A percentile compares a stretch with the other conserved stretches of the same genome.
These are phyloP conservation scores for Lindbergichthys nudifrons DNA, from an alignment of 2,797 vertebrate genomes.

Conservation along the genomic window DNA sequence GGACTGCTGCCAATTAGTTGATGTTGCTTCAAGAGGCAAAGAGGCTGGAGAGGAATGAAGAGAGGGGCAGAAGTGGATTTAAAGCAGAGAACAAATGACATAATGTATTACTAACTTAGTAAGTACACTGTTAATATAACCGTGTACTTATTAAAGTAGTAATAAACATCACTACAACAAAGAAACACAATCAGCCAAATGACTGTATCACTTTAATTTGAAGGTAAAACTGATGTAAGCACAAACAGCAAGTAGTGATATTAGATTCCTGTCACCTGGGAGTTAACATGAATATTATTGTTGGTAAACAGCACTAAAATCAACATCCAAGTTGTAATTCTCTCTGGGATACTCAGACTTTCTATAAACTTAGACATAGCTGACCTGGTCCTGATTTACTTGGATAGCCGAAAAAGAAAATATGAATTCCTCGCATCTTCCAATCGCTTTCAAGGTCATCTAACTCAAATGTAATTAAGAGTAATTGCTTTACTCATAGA, in stretches of 20 bases:
- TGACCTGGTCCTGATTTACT: not conserved
- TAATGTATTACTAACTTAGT: too few relatives aligned
- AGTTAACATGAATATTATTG: not conserved
- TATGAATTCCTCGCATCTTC: not conserved
- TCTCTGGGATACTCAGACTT: not conserved
- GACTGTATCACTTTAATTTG: too few relatives aligned
- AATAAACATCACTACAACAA: too few relatives aligned
- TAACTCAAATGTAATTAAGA: not conserved
- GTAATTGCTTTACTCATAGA: not conserved
- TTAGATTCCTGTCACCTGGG: not conserved
- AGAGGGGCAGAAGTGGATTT: not conserved
- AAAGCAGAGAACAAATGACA: not conserved
- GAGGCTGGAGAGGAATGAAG: slow-evolving; percentile 6
- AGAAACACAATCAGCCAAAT: too few relatives aligned
- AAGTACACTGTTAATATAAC: too few relatives aligned
- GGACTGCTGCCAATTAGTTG: slow-evolving; percentile 35
- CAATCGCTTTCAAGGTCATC: not conserved
- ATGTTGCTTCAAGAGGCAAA: slow-evolving; percentile 11
- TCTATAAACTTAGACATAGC: not conserved
- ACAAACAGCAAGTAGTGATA: not conserved
- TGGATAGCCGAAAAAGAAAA: not conserved
- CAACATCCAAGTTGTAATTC: not conserved
- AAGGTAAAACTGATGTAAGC: too few relatives aligned
- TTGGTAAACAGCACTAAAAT: not conserved
- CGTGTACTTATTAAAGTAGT: too few relatives aligned